These are phyloP conservation scores for Dryadula phaetusa DNA, from an alignment of 2,888 invertebrate genomes.

Conservation along the genomic window DNA sequence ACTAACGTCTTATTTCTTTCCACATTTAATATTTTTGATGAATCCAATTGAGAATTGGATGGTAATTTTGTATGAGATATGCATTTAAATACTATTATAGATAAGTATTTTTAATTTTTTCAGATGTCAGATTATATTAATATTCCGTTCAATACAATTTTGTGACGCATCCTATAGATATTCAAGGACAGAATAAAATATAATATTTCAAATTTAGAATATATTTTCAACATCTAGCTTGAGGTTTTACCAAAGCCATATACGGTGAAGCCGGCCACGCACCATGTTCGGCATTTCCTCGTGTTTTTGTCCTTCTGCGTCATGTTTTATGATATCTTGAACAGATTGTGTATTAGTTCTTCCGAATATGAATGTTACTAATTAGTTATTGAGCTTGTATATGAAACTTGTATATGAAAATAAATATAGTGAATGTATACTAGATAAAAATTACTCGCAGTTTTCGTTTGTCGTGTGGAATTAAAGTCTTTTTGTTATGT, in stretches of 20 bases:
- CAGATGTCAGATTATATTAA: neutral
- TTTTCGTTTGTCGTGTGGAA: too few relatives aligned
- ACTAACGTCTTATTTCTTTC: conserved; percentile 2
- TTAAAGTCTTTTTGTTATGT: too few relatives aligned
- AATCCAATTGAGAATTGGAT: neutral
- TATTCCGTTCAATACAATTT: neutral
- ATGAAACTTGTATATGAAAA: too few relatives aligned
- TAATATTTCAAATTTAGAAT: conserved; percentile 1
- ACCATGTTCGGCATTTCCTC: conserved; percentile 41
- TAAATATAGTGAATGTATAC: too few relatives aligned
- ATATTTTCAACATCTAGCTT: conserved; percentile 14
- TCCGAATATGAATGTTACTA: conserved; percentile 15
- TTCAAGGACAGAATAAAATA: neutral
- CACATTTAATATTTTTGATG: too few relatives aligned
- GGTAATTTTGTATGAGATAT: too few relatives aligned
- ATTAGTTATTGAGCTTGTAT: neutral
- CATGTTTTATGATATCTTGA: conserved; percentile 32
- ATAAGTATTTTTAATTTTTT: too few relatives aligned
- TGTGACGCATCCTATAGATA: neutral
- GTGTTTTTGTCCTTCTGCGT: conserved; percentile 37
- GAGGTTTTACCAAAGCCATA: conserved; percentile 25
- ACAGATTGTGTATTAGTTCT: conserved; percentile 28
- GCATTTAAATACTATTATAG: too few relatives aligned
- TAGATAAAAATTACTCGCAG: too few relatives aligned
- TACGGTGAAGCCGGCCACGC: conserved; percentile 30